Base-by-base conservation (phyloP, 2,888 invertebrate genomes). In the Ochropleura leucogaster region DNA sequence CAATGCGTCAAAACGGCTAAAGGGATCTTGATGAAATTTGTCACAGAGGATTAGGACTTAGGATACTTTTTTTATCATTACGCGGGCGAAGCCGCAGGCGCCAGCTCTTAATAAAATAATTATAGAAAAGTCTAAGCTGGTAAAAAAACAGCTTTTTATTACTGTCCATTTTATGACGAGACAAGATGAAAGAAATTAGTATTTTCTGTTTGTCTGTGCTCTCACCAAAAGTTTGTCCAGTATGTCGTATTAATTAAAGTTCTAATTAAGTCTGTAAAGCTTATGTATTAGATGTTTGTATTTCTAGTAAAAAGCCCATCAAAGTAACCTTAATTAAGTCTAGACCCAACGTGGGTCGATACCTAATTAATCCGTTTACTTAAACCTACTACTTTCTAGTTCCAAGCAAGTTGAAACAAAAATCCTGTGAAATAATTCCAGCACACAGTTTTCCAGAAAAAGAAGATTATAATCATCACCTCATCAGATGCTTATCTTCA, bases 261-360 rank as follows among this genome's bases (percentile, higher is more conserved):
- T 46, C 18, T 77, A 46, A 60, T 42, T 49, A n/a, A 53, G 47
- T 62, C 30, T 67, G 8, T 16, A 46, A 66, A 55, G 44, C 42
- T 30, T 49, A 3, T 46, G n/a, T n/a, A n/a, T 55, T 0, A 12
- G 20, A 60, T 42, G 30, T 7, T 46, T 46, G 5, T 73, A 51
- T 65, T 66, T 55, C 18, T 57, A 0, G 14, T 12, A 12, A n/a
- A 20, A 20, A 60, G n/a, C 44, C 47, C 47, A 53, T 42, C 10
- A 72, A 53, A 47, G n/a, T 47, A 44, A 65, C 64, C 64, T n/a
- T 20, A 73, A 80, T 74, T 73, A 55, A 73, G 74, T 49, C 65
- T 77, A 80, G 53, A 20, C 60, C 0, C 7, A 55, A 77, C 20
- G 12, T 18, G 40, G 20, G 40, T 80, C 66, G n/a, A 74, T 62